Evolutionary conservation across 1,140 invertebrate species (phyloP), one percentile per base, ranked within the genome.

Genomic region (Sminthurinus signatus): DNA sequence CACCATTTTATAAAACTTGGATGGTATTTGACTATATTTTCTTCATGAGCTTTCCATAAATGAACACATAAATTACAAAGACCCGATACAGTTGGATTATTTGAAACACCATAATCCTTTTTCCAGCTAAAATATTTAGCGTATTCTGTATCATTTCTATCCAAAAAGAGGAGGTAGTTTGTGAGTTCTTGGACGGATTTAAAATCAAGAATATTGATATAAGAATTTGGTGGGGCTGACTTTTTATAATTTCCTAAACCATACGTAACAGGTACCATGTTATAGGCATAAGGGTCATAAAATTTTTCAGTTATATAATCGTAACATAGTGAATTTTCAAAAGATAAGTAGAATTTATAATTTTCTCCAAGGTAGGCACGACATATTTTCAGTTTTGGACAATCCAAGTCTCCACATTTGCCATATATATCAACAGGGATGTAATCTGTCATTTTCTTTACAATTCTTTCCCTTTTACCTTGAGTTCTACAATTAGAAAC

Each of bases 221-320:
- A 89, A 0, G 86, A 88, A 61, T 78, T 72, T 0, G 82, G 80
- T 0, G 88, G 88, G 15, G 88, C 78, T 14, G 82, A 65, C 68
- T 68, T 75, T 19, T 75, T 74, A 75, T 81, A 85, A 74, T 81
- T 79, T 5, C 71, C 71, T 0, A 81, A 75, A 1, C 88, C 87
- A 77, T 86, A 81, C 21, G 88, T 82, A 31, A 90, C 77, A 0
- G 88, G 87, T 17, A 89, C 81, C 0, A 86, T 79, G 27, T 72
- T 54, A 23, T 65, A 61, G 2, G 64, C 42, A n/a, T 76, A 52
- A 8, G 73, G 46, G 31, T 68, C 65, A 68, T 72, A 76, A 48
- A 76, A 73, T 62, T 77, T 77, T 51, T 77, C 76, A 0, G 76
- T 77, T 14, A 78, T 64, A 69, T 78, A 78, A 64, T 78, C 76